These are phyloP conservation scores for Natator depressus DNA, from an alignment of 2,113 vertebrate genomes.

Conservation along the genomic window DNA sequence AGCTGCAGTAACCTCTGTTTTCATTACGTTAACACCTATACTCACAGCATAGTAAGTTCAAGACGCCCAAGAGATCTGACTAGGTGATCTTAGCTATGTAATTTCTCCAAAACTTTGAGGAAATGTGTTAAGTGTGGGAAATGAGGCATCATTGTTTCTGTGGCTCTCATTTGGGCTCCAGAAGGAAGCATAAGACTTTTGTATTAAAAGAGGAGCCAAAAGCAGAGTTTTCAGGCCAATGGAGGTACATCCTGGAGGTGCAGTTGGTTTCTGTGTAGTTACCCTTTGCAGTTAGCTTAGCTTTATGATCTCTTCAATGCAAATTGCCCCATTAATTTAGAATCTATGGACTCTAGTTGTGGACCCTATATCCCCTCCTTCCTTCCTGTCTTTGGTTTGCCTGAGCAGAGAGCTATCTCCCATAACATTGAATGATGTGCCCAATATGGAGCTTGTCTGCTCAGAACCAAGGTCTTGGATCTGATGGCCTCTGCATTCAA, in stretches of 20 bases:
- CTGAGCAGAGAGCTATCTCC: background rate
- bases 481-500: background rate
- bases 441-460: background rate
- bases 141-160: background rate
- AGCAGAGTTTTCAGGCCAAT: background rate
- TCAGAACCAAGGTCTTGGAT: background rate
- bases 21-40: background rate
- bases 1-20: background rate
- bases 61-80: background rate
- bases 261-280: background rate
- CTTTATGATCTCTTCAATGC: background rate
- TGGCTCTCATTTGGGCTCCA: background rate
- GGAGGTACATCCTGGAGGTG: background rate
- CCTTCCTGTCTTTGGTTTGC: background rate
- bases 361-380: background rate
- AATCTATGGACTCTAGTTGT: rapidly evolving
- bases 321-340: background rate
- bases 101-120: background rate
- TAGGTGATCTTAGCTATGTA: background rate
- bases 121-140: background rate
- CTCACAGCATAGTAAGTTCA: background rate
- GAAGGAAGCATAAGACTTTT: background rate
- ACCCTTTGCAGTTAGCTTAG: background rate
- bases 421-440: background rate
- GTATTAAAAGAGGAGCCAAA: background rate